phyloP scores from a whole-genome alignment of 1,140 invertebrate genomes.

The Apis dorsata region DNA sequence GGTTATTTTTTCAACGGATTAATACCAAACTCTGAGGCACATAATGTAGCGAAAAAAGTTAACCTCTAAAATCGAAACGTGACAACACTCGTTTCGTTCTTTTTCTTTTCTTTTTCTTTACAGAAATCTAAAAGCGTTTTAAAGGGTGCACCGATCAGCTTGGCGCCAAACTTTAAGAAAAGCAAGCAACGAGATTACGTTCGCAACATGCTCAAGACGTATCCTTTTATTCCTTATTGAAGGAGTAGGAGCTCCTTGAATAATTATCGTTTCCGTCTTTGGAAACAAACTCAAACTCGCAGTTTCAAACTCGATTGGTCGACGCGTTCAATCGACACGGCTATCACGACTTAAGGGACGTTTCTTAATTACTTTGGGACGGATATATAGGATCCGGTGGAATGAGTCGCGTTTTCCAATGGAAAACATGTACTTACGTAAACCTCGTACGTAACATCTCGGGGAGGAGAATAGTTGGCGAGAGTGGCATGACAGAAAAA shows the following conservation, averaged over 20 bases:
- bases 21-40: neutral
- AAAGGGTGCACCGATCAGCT: slow-evolving; percentile 47
- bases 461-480: neutral
- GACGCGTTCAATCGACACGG: neutral
- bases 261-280: neutral
- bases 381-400: too few species aligned
- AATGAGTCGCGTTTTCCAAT: neutral
- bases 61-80: too few species aligned
- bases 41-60: neutral
- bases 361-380: slow-evolving; percentile 8
- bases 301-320: too few species aligned
- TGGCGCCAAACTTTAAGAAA: slow-evolving; percentile 57
- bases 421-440: neutral
- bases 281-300: too few species aligned
- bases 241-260: too few species aligned
- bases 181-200: slow-evolving; percentile 39
- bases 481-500: neutral
- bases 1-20: too few species aligned
- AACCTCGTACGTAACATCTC: neutral
- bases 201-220: slow-evolving; percentile 70
- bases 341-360: neutral
- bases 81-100: neutral
- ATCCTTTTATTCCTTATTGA: slow-evolving; percentile 69
- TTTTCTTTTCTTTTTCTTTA: slow-evolving; percentile 24
- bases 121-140: slow-evolving; percentile 66